phyloP scores from a whole-genome alignment of 1,140 invertebrate genomes.

The Coenobita brevimanus region DNA sequence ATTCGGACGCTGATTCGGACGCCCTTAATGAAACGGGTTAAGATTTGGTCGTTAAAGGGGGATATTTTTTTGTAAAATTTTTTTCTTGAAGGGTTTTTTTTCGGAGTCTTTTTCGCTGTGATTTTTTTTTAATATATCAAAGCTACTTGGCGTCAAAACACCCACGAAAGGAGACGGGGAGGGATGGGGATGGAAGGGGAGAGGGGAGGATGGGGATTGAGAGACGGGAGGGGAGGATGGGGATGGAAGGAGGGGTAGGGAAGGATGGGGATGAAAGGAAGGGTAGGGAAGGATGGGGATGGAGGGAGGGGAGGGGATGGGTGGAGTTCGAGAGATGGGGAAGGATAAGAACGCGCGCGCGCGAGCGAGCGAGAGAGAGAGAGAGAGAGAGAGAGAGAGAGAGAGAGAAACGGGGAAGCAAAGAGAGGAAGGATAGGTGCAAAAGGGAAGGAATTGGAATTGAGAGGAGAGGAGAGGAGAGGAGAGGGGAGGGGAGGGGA shows the following conservation, averaged over 20 bases:
- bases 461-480: not conserved
- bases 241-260: no score
- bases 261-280: no score
- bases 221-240: no score
- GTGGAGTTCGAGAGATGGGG: not conserved
- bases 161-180: not conserved
- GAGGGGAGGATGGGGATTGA: not conserved
- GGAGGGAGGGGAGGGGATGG: not conserved
- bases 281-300: not conserved
- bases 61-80: slow-evolving; percentile 48
- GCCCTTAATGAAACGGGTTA: slow-evolving; percentile 67
- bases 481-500: not conserved
- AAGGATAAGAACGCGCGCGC: not conserved
- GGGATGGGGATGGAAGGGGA: not conserved
- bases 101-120: not conserved
- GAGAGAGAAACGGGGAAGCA: not conserved
- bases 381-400: not conserved
- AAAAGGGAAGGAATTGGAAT: not conserved
- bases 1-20: slow-evolving; percentile 49
- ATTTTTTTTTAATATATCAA: slow-evolving; percentile 53
- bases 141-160: slow-evolving; percentile 59
- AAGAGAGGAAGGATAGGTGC: not conserved
- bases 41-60: slow-evolving; percentile 62
- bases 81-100: no score
- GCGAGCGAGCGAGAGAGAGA: not conserved